These are phyloP conservation scores for Pedionomus torquatus DNA, from an alignment of 2,113 vertebrate genomes.

Conservation along the genomic window DNA sequence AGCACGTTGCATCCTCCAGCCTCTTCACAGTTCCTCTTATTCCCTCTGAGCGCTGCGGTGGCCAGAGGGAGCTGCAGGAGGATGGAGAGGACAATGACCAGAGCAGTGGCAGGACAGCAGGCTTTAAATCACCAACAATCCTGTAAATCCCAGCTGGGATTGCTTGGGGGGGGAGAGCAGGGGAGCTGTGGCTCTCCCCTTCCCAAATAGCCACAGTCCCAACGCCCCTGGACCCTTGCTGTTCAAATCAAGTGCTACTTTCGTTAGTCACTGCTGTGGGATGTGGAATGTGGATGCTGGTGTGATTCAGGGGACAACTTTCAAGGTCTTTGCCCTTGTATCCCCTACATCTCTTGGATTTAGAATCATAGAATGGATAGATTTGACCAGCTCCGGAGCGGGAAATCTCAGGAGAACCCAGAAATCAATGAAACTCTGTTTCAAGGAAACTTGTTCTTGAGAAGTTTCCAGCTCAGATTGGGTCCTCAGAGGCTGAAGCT, in stretches of 20 bases:
- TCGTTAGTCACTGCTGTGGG: neutral
- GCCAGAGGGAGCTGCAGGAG: neutral
- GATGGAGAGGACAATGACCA: accelerated
- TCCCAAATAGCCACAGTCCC: neutral
- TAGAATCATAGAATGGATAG: too few relatives aligned
- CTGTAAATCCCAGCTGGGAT: neutral
- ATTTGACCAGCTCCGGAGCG: neutral
- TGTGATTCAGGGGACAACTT: neutral
- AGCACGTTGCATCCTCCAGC: accelerated
- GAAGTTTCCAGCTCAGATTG: neutral
- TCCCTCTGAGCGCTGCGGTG: accelerated
- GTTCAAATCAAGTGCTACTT: neutral
- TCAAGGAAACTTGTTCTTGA: neutral
- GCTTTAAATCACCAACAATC: neutral
- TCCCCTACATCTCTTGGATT: neutral
- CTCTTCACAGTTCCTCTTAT: neutral
- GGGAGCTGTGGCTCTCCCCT: neutral
- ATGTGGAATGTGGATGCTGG: neutral
- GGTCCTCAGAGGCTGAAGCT: neutral
- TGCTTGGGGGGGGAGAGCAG: neutral
- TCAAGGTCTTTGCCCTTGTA: neutral
- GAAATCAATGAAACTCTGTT: neutral
- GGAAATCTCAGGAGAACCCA: neutral
- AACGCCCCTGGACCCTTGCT: accelerated
- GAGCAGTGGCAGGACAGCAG: neutral